phyloP scores from a whole-genome alignment of 2,113 vertebrate species.

The Nothocercus nigrocapillus region DNA sequence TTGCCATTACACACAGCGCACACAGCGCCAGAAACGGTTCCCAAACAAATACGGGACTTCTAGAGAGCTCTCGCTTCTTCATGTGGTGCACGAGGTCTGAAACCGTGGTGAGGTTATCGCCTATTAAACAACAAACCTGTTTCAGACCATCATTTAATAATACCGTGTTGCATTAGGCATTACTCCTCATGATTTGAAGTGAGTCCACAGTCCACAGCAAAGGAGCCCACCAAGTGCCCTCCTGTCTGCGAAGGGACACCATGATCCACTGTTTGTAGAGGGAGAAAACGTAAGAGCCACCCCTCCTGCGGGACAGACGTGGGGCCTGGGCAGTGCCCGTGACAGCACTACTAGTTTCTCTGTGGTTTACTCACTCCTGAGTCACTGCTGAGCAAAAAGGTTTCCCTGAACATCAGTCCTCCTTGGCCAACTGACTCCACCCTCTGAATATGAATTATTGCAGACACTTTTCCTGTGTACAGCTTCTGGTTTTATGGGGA shows the following conservation, averaged over 20 bases:
- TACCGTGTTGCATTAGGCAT: background rate
- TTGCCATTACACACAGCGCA: background rate
- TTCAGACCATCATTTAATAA: background rate
- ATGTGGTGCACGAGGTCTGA: background rate
- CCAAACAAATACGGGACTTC: background rate
- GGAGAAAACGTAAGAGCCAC: background rate
- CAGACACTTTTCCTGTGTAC: background rate
- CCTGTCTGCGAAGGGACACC: background rate
- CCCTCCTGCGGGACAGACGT: background rate
- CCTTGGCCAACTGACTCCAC: fast-evolving
- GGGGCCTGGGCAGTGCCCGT: background rate
- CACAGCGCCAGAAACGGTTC: background rate
- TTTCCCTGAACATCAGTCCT: background rate
- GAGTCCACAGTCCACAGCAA: background rate
- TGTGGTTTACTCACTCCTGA: background rate
- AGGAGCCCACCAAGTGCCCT: background rate
- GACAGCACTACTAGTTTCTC: background rate
- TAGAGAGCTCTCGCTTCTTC: background rate
- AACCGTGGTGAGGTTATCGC: background rate
- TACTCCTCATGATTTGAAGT: background rate
- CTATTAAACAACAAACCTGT: background rate
- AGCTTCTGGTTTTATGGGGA: background rate
- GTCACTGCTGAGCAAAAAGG: background rate
- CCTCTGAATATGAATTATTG: background rate
- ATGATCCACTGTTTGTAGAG: background rate